These are phyloP conservation scores for Mythimna loreyi DNA, from an alignment of 2,888 invertebrate genomes.

Conservation along the genomic window DNA sequence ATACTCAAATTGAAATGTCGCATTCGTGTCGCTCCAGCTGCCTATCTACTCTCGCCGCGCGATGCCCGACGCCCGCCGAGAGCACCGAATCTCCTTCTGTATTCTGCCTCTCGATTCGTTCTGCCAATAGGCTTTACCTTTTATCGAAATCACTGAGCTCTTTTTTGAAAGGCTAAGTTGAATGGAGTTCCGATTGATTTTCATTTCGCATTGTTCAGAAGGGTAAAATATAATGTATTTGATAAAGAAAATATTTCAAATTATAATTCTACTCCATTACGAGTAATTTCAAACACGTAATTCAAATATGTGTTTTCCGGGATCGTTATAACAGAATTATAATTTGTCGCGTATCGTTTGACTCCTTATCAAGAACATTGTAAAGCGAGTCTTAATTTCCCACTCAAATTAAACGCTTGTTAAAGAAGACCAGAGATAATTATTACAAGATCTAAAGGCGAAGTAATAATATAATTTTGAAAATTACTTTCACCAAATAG, in stretches of 20 bases:
- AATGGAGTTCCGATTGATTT: slow-evolving; percentile 64
- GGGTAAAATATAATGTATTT: slow-evolving; percentile 25
- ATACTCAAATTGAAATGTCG: slow-evolving; percentile 90
- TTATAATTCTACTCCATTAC: slow-evolving; percentile 25
- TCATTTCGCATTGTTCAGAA: slow-evolving; percentile 54
- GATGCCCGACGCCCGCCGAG: slow-evolving; percentile 59
- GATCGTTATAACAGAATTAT: slow-evolving; percentile 64
- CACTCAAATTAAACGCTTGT: slow-evolving; percentile 85
- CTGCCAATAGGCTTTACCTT: slow-evolving; percentile 86
- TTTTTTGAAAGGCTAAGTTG: slow-evolving; percentile 70
- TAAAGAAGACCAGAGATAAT: slow-evolving; percentile 87
- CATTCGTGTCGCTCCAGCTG: slow-evolving; percentile 86
- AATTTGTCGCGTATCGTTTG: slow-evolving; percentile 73
- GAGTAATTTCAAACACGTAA: slow-evolving; percentile 42
- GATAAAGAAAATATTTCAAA: slow-evolving; percentile 13
- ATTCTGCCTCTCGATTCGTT: slow-evolving; percentile 81
- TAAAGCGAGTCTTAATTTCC: slow-evolving; percentile 81
- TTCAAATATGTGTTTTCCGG: slow-evolving; percentile 43
- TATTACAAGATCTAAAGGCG: slow-evolving; percentile 85
- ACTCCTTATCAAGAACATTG: slow-evolving; percentile 74
- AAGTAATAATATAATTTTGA: slow-evolving; percentile 87
- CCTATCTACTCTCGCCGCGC: slow-evolving; percentile 81
- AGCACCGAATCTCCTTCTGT: slow-evolving; percentile 77
- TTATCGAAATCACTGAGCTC: slow-evolving; percentile 79
- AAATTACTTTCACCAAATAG: slow-evolving; percentile 86